Base-by-base conservation (phyloP, 2,113 vertebrate genomes). In the Hippopotamus amphibius region DNA sequence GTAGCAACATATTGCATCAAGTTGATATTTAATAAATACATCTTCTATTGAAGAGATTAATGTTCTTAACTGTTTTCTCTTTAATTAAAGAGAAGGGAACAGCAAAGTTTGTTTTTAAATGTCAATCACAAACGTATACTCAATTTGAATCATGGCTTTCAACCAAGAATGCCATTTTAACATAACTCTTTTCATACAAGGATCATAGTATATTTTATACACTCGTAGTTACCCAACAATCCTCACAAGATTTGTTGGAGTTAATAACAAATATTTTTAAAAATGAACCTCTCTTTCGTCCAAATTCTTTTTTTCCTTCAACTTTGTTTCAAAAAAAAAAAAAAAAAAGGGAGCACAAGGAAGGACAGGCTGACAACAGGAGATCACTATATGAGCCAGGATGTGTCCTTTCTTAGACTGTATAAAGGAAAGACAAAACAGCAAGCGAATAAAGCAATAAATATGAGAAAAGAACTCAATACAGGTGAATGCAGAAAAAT, bases 41-140 rank as follows among this genome's bases (percentile, higher is more conserved):
- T 26, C 0, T 74, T 92, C 14, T 46, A 81, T 4, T 84, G 3
- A 98, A 90, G 53, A 57, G 28, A 96, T 55, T 72, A 90, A 6
- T 71, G 90, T 72, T 76, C 55, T 90, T 88, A 83, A 80, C 13
- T 88, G 48, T 33, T 90, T 13, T 76, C 22, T 30, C 4, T 82
- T 97, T 93, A 91, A 94, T 79, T 87, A 79, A 88, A 74, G 28
- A 68, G 80, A 88, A 96, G 21, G 26, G 13, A 86, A 87, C 2
- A n/a, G 2, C 59, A 53, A 86, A 95, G 80, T 3, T 61, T 65
- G 14, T 41, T 53, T 84, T 83, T 92, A 68, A 59, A 90, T 14
- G 63, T 46, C 2, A 15, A 69, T 85, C 61, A 66, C 3, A 88
- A 97, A 71, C 79, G 10, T 19, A 48, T 19, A 84, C 0, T 81